Evolutionary conservation across 2,888 invertebrate species (phyloP).

Genomic region (Ectemnius lituratus): DNA sequence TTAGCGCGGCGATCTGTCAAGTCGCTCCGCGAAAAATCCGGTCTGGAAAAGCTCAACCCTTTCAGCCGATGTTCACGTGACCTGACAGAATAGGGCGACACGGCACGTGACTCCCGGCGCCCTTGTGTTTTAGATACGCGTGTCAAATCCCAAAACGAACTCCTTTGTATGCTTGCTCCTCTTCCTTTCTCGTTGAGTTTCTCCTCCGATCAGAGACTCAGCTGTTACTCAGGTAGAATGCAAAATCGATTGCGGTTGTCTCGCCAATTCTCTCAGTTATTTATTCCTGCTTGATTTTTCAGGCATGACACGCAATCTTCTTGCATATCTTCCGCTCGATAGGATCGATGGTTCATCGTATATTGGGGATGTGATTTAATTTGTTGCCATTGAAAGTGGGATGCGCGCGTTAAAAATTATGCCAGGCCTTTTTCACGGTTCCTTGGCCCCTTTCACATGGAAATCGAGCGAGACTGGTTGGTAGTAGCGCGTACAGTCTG

Average conservation of each 20-base stretch:
- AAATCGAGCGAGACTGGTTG: constrained; percentile 41
- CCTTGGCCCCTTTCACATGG: constrained; percentile 44
- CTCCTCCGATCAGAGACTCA: constrained; percentile 1
- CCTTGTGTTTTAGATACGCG: constrained; percentile 75
- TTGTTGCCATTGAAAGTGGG: not conserved
- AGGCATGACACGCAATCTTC: not conserved
- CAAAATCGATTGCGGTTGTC: not conserved
- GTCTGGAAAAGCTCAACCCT: constrained; percentile 76
- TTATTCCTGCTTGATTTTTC: not conserved
- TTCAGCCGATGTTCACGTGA: constrained; percentile 75
- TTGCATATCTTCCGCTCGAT: not conserved
- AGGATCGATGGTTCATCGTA: constrained; percentile 13
- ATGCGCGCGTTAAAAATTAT: not conserved
- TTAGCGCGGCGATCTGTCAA: constrained; percentile 76
- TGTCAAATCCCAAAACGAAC: constrained; percentile 76
- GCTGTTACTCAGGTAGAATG: not conserved
- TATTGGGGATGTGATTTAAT: constrained; percentile 11
- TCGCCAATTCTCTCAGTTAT: not conserved
- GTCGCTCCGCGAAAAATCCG: constrained; percentile 58
- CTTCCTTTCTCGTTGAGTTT: constrained; percentile 20
- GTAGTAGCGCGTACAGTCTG: constrained; percentile 34
- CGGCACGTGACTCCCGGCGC: constrained; percentile 68
- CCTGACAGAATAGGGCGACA: constrained; percentile 63
- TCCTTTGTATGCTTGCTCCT: constrained; percentile 37
- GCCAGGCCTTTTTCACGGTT: constrained; percentile 7